A percentile compares a stretch with the other conserved stretches of the same genome.
These are phyloP conservation scores for Pelmatolapia mariae DNA, from an alignment of 2,113 vertebrate genomes.

Conservation along the genomic window DNA sequence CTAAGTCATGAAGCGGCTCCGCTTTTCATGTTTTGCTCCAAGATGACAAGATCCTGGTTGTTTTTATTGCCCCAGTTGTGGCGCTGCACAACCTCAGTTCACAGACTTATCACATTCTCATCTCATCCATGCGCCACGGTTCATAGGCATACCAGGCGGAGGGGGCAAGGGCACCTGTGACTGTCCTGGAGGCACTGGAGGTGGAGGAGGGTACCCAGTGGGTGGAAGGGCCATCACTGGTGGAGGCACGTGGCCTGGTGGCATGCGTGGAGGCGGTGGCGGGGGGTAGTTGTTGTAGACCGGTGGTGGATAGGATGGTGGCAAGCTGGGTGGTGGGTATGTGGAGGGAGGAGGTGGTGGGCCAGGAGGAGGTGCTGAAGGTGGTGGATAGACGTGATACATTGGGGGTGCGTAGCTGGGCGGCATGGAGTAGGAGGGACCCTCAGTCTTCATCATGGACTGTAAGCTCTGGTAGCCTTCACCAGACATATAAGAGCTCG, in stretches of 20 bases:
- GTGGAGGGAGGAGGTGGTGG: slow-evolving; percentile 67
- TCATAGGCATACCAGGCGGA: slow-evolving; percentile 88
- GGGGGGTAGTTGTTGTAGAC: slow-evolving; percentile 88
- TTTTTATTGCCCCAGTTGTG: not conserved
- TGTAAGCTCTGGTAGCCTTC: slow-evolving; percentile 94
- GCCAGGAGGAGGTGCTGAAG: slow-evolving; percentile 80
- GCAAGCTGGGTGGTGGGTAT: slow-evolving; percentile 76
- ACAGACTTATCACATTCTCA: slow-evolving; percentile 51
- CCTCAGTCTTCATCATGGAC: slow-evolving; percentile 97
- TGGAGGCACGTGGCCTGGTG: slow-evolving; percentile 82
- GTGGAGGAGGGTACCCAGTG: slow-evolving; percentile 83
- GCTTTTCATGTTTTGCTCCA: not conserved
- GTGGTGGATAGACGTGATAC: slow-evolving; percentile 81
- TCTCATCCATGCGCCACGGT: slow-evolving; percentile 93
- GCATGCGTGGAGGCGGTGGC: slow-evolving; percentile 79
- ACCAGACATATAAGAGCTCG: slow-evolving; percentile 94
- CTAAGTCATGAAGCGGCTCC: not conserved
- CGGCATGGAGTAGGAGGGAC: slow-evolving; percentile 83
- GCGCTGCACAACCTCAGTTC: not conserved
- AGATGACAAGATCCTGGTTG: not conserved
- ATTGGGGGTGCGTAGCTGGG: slow-evolving; percentile 84
- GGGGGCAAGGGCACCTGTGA: slow-evolving; percentile 88
- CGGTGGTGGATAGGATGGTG: slow-evolving; percentile 83
- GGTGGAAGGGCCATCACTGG: slow-evolving; percentile 87
- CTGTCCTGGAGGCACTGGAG: slow-evolving; percentile 87